phyloP scores from a whole-genome alignment of 2,113 vertebrate genomes.

The Galeopterus variegatus region DNA sequence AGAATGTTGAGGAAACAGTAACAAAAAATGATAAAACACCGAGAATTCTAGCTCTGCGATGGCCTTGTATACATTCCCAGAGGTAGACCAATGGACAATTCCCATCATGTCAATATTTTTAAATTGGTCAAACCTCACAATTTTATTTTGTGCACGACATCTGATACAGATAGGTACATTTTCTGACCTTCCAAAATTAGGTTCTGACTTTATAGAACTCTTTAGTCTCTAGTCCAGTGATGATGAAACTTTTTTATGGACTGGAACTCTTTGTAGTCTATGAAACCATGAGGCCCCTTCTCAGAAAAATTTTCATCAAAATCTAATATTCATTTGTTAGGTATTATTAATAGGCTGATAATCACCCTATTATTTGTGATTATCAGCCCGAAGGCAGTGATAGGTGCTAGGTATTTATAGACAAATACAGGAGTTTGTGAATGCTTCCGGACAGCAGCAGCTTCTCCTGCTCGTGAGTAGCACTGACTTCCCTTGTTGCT shows the following conservation, averaged over 20 bases:
- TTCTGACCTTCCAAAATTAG: constrained; percentile 45
- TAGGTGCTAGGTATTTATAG: constrained; percentile 62
- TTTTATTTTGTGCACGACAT: neutral
- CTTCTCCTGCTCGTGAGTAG: neutral
- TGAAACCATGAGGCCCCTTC: neutral
- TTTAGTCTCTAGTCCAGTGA: neutral
- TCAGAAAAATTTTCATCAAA: constrained; percentile 51
- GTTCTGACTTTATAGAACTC: neutral
- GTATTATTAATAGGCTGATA: neutral
- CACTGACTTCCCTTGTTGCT: constrained; percentile 53
- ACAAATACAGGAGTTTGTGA: constrained; percentile 69
- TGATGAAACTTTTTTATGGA: neutral
- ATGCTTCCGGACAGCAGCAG: neutral
- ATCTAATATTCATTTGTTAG: constrained; percentile 61
- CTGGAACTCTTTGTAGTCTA: neutral
- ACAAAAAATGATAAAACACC: neutral
- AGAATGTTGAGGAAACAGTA: neutral
- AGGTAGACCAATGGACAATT: neutral
- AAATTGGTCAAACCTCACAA: neutral
- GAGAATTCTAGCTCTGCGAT: neutral
- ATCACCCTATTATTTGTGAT: constrained; percentile 61
- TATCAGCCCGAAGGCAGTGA: constrained; percentile 16
- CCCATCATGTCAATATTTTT: neutral
- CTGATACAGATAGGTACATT: neutral
- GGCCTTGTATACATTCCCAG: neutral